Conservation (phyloP, 2,113 vertebrate species). For the Crotalus horridus region DNA sequence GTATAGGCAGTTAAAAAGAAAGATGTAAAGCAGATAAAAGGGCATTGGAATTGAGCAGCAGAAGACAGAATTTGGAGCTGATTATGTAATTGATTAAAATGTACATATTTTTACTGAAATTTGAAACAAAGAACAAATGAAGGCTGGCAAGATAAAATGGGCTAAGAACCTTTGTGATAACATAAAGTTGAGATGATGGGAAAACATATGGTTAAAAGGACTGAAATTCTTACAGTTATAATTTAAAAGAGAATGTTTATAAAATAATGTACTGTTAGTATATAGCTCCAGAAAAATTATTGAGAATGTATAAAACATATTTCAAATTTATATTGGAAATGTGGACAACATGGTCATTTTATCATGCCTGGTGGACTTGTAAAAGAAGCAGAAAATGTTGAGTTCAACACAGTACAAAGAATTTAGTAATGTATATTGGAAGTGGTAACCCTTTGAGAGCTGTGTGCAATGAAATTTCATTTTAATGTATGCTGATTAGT, state of each 20-base stretch:
- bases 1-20: not conserved
- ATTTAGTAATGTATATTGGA: not conserved
- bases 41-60: not conserved
- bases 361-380: not conserved
- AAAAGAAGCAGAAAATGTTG: not conserved
- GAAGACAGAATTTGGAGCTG: not conserved
- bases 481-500: too few relatives aligned
- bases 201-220: not conserved
- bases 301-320: not conserved
- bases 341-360: not conserved
- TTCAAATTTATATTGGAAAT: not conserved
- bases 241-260: not conserved
- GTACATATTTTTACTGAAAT: not conserved
- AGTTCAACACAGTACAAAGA: not conserved
- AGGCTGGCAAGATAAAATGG: not conserved
- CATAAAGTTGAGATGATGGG: not conserved
- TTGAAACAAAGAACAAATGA: not conserved
- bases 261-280: not conserved
- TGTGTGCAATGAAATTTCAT: too few relatives aligned
- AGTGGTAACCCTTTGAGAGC: too few relatives aligned
- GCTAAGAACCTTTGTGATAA: not conserved
- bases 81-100: not conserved
- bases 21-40: not conserved
- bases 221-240: not conserved
- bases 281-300: not conserved